Conservation (phyloP, 2,113 vertebrate species). For the Mus musculus region GRCm39 chr4:67267001-67267500, state of each 20-base stretch:
- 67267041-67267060: neutral
- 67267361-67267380: neutral
- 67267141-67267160: too few relatives aligned
- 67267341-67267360: neutral
- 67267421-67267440: neutral
- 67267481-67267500: neutral
- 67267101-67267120: accelerated
- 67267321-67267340: neutral
- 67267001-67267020: neutral
- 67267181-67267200: neutral
- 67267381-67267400: neutral
- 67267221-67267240: neutral
- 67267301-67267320: neutral
- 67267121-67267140: neutral
- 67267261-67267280: neutral
- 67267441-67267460: neutral
- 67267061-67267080: neutral
- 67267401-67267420: neutral
- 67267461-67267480: neutral
- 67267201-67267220: neutral
- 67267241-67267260: neutral
- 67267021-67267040: neutral
- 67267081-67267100: neutral
- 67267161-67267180: neutral
- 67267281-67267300: neutral